Percentiles rank a stretch among this genome's conserved stretches.
Conservation (phyloP, 2,797 vertebrate species). For the Notoglanidium macrostoma region DNA sequence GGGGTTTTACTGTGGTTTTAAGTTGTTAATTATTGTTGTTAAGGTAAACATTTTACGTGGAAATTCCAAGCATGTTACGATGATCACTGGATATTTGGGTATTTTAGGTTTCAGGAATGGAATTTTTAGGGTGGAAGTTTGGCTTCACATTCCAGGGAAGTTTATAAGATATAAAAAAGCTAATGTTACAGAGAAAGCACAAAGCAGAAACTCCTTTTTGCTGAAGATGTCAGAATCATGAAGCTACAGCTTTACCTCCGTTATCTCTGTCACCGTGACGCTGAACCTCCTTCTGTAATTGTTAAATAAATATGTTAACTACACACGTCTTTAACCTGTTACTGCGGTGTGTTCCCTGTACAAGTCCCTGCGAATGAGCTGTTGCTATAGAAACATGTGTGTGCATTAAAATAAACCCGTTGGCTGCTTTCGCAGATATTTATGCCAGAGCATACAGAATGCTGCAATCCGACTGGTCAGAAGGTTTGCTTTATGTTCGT, state of each 20-base stretch:
- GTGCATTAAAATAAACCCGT: background rate
- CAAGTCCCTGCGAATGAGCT: background rate
- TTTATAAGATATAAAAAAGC: background rate
- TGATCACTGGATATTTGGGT: background rate
- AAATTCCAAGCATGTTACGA: background rate
- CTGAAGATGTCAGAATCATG: background rate
- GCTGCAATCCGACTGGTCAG: background rate
- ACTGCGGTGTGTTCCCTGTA: background rate
- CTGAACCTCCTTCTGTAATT: background rate
- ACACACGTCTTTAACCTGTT: background rate
- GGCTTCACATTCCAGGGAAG: background rate
- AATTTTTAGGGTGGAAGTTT: background rate
- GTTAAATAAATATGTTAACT: background rate
- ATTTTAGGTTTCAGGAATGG: background rate
- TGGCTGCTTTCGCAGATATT: background rate
- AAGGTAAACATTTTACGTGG: background rate
- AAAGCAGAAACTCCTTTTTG: background rate
- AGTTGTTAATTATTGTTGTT: too few species aligned
- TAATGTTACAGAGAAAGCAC: background rate
- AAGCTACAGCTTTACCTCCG: background rate
- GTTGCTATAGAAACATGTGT: background rate
- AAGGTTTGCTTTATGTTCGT: background rate
- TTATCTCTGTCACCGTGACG: background rate
- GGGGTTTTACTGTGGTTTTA: background rate
- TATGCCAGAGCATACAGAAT: too few species aligned